Conservation (phyloP, 2,888 invertebrate species). For the Diaphora mendica region DNA sequence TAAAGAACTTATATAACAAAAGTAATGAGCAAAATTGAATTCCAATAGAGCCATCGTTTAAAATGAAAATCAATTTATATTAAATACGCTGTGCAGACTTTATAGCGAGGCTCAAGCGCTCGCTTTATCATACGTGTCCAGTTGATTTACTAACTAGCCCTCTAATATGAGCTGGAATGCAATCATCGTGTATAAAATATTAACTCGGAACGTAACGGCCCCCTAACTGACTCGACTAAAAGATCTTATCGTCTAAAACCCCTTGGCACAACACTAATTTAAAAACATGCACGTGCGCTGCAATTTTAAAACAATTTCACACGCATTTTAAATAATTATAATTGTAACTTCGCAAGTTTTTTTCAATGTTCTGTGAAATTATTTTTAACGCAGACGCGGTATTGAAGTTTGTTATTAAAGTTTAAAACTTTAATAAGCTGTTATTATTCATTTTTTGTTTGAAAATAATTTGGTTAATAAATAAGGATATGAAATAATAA, state of each 20-base stretch:
- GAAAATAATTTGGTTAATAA: neutral
- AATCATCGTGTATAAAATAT: constrained; percentile 52
- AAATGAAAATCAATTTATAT: constrained; percentile 15
- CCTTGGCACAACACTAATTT: constrained; percentile 40
- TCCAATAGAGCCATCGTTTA: neutral
- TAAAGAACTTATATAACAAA: neutral
- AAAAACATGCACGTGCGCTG: constrained; percentile 38
- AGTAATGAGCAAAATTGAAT: neutral
- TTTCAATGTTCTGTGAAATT: neutral
- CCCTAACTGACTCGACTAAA: constrained; percentile 33
- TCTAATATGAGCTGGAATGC: constrained; percentile 45
- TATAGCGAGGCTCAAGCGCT: constrained; percentile 25
- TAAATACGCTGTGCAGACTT: constrained; percentile 10
- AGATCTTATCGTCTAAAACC: constrained; percentile 48
- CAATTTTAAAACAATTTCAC: constrained; percentile 48
- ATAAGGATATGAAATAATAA: neutral
- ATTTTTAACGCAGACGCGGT: neutral
- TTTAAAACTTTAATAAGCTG: neutral
- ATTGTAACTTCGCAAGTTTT: neutral
- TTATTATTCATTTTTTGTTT: constrained; percentile 7
- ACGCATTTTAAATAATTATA: constrained; percentile 22
- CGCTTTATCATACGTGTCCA: constrained; percentile 52
- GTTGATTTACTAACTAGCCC: constrained; percentile 58
- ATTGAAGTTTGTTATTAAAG: constrained; percentile 3
- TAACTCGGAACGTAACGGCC: constrained; percentile 37